These are phyloP conservation scores for Manis javanica DNA, from an alignment of 2,797 vertebrate genomes.

Conservation along the genomic window DNA sequence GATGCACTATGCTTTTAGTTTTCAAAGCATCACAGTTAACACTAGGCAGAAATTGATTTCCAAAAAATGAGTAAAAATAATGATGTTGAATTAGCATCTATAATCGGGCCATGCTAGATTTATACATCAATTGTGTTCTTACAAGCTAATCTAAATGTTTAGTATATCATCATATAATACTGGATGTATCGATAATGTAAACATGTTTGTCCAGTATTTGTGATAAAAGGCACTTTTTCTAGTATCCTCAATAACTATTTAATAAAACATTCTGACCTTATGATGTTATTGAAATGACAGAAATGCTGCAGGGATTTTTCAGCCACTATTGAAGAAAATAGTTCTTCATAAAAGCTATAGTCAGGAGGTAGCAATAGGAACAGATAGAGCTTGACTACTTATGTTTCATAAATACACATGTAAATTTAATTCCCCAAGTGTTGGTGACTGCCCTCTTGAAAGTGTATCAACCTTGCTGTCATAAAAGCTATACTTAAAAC, in stretches of 20 bases:
- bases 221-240: conserved; percentile 15
- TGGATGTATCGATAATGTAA: conserved; percentile 1
- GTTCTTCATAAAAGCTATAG: conserved; percentile 62
- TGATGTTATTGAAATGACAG: conserved; percentile 59
- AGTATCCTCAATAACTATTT: conserved; percentile 35
- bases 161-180: neutral
- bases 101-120: neutral
- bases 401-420: conserved; percentile 56
- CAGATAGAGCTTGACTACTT: conserved; percentile 60
- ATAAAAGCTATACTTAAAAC: conserved; percentile 64
- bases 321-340: conserved; percentile 13
- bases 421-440: conserved; percentile 71
- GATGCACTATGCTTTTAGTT: conserved; percentile 36
- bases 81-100: neutral
- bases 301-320: conserved; percentile 67
- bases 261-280: conserved; percentile 65
- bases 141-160: neutral
- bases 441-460: conserved; percentile 63
- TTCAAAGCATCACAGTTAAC: neutral
- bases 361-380: conserved; percentile 34
- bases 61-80: neutral
- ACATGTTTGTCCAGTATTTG: conserved; percentile 42
- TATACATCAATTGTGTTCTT: neutral
- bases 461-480: conserved; percentile 49
- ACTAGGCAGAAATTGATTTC: neutral